phyloP scores from a whole-genome alignment of 35 echinoderm and acorn worm genomes.

The Strongylocentrotus purpuratus region DNA sequence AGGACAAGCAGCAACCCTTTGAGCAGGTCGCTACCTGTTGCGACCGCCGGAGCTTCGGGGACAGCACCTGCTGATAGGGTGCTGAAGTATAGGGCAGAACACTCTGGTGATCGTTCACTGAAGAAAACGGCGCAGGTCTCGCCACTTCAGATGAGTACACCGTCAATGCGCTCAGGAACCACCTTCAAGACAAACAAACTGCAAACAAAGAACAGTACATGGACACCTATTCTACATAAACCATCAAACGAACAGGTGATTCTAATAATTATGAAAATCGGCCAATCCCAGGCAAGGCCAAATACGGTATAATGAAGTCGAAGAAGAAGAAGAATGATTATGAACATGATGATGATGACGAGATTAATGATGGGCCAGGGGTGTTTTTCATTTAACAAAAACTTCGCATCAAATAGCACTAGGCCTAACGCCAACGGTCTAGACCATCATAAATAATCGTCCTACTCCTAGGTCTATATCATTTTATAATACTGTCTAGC shows the following conservation, averaged over 20 bases:
- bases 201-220: conserved; percentile 67
- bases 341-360: too few species aligned
- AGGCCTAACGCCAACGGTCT: too few species aligned
- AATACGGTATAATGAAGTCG: too few species aligned
- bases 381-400: too few species aligned
- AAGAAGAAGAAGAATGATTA: too few species aligned
- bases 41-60: background rate
- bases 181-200: conserved; percentile 61
- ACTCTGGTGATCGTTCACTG: conserved; percentile 7
- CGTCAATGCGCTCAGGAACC: background rate
- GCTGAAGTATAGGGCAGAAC: background rate
- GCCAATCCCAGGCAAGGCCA: too few species aligned
- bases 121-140: conserved; percentile 31
- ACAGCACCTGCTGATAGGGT: background rate
- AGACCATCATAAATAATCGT: too few species aligned
- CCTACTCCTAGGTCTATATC: too few species aligned
- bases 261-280: background rate
- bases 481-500: too few species aligned
- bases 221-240: conserved; percentile 89
- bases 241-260: conserved; percentile 84
- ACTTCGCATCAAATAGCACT: too few species aligned
- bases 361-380: too few species aligned
- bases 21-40: conserved; percentile 13
- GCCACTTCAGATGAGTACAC: conserved; percentile 24
- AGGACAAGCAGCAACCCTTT: background rate